Conservation (phyloP, 2,113 vertebrate genomes). For the Hippocampus mohnikei region DNA sequence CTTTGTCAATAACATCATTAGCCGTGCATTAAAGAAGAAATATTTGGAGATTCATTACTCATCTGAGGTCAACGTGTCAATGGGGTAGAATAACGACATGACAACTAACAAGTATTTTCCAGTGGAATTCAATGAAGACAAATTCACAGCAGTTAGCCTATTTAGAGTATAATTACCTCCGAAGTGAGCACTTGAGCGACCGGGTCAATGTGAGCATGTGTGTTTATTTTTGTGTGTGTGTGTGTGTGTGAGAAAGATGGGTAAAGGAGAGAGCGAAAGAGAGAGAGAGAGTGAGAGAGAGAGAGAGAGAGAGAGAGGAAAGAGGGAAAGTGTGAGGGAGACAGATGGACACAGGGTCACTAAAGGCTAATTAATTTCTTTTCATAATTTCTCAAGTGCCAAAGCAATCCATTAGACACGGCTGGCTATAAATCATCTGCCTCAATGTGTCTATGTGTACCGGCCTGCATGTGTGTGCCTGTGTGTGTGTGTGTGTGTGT, state of each 20-base stretch:
- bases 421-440: constrained; percentile 73
- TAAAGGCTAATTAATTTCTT: constrained; percentile 77
- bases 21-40: constrained; percentile 17
- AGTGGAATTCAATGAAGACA: constrained; percentile 31
- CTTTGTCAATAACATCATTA: constrained; percentile 2
- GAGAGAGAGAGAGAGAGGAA: constrained; percentile 10
- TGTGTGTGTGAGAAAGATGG: neutral
- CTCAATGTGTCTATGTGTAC: constrained; percentile 12
- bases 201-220: constrained; percentile 25
- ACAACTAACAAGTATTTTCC: constrained; percentile 23
- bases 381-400: constrained; percentile 74
- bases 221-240: neutral
- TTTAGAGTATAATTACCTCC: constrained; percentile 63
- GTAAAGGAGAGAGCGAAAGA: neutral
- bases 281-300: constrained; percentile 4
- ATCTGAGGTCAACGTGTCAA: constrained; percentile 19
- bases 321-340: constrained; percentile 23
- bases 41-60: constrained; percentile 15
- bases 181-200: constrained; percentile 34
- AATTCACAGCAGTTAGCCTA: constrained; percentile 46
- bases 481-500: constrained; percentile 9
- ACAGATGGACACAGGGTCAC: constrained; percentile 68
- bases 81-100: constrained; percentile 14
- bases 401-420: constrained; percentile 73
- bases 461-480: constrained; percentile 1